phyloP scores from a whole-genome alignment of 2,797 vertebrate species.

The Semotilus atromaculatus region DNA sequence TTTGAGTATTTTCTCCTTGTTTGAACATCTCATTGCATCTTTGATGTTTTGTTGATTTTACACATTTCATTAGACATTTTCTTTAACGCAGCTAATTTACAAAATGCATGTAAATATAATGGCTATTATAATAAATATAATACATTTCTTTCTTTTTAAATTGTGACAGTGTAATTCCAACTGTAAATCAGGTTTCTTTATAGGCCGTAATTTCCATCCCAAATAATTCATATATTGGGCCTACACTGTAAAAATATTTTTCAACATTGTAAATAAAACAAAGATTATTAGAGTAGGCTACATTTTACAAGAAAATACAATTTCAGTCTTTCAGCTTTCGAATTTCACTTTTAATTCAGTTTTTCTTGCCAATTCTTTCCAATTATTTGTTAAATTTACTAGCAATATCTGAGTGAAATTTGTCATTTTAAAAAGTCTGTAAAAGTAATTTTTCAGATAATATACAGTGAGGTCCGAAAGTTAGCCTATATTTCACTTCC shows the following conservation, averaged over 20 bases:
- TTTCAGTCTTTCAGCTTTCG: background rate
- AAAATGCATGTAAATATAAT: constrained; percentile 1
- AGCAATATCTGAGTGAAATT: background rate
- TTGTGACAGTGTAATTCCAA: background rate
- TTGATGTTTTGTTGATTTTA: background rate
- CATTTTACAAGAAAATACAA: background rate
- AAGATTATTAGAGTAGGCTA: background rate
- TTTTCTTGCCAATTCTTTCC: background rate
- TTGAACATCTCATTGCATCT: background rate
- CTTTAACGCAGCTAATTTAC: background rate
- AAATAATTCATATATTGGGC: background rate
- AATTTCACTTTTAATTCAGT: background rate
- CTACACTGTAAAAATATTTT: background rate
- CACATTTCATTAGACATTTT: background rate
- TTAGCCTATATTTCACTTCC: background rate
- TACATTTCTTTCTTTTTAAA: background rate
- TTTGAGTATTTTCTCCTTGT: background rate
- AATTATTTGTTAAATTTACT: background rate
- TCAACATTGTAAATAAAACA: background rate
- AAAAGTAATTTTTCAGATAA: background rate
- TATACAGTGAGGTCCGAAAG: background rate
- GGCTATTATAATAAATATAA: background rate
- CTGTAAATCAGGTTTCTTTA: background rate
- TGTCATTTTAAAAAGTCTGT: background rate
- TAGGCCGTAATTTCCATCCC: background rate